Evolutionary conservation across 2,888 invertebrate genomes (phyloP).

Genomic region (Drymonia ruficornis): DNA sequence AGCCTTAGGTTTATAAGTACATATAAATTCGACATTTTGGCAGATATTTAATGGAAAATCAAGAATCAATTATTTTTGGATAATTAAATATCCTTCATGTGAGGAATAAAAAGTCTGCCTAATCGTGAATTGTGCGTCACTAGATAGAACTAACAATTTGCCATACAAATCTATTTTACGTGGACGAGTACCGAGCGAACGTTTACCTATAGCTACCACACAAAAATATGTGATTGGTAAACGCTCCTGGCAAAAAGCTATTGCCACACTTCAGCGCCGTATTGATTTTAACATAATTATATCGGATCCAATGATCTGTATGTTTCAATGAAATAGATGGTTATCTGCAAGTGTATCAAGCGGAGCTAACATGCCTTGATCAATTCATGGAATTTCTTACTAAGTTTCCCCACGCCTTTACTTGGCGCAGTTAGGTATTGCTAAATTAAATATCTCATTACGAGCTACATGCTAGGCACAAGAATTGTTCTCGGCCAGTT

Average conservation of each 20-base stretch:
- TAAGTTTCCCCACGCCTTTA: constrained; percentile 3
- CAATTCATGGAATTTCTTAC: background rate
- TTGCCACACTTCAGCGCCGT: background rate
- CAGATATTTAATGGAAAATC: no score
- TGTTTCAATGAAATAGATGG: constrained; percentile 4
- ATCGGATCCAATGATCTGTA: background rate
- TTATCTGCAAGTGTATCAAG: constrained; percentile 1
- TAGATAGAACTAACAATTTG: no score
- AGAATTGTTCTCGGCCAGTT: no score
- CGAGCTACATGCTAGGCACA: background rate
- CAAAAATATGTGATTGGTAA: background rate
- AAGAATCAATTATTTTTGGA: no score
- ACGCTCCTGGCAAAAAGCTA: background rate
- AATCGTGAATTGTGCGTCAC: no score
- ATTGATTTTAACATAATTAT: constrained; percentile 5
- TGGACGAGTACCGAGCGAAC: no score
- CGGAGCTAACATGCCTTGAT: background rate
- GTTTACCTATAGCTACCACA: no score
- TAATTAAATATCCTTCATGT: no score
- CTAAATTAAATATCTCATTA: constrained; percentile 1
- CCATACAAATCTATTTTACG: no score
- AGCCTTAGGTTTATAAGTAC: no score
- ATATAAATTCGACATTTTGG: no score
- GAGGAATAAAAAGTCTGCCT: no score
- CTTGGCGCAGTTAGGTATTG: background rate